Conservation (phyloP, 1,140 invertebrate genomes). For the Caenorhabditis latens region DNA sequence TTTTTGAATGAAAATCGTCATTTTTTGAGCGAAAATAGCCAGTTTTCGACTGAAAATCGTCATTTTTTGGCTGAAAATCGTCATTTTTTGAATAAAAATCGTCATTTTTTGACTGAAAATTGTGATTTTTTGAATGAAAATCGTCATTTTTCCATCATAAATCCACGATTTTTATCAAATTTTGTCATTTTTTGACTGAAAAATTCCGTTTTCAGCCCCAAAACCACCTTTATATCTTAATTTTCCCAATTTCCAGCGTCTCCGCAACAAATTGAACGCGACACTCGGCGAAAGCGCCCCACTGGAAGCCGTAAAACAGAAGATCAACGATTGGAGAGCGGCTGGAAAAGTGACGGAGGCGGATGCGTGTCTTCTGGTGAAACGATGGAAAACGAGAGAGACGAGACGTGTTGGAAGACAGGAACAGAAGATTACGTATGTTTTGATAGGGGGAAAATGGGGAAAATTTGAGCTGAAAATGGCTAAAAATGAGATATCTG, state of each 20-base stretch:
- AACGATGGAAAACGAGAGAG: slow-evolving; percentile 66
- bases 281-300: slow-evolving; percentile 4
- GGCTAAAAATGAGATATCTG: too few species aligned
- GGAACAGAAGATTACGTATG: slow-evolving; percentile 57
- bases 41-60: too few species aligned
- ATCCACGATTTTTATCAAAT: not conserved
- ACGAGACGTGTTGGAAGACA: slow-evolving; percentile 58
- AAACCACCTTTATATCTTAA: too few species aligned
- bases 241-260: not conserved
- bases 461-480: too few species aligned
- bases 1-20: too few species aligned
- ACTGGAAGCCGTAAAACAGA: slow-evolving; percentile 33
- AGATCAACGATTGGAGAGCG: slow-evolving; percentile 29
- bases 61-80: too few species aligned
- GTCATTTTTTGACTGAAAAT: too few species aligned
- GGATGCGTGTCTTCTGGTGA: slow-evolving; percentile 55
- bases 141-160: not conserved
- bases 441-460: not conserved
- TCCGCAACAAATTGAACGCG: slow-evolving; percentile 10
- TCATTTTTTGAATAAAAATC: too few species aligned
- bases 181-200: not conserved
- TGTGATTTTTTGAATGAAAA: too few species aligned
- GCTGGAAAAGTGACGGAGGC: slow-evolving; percentile 53
- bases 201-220: not conserved
- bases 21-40: too few species aligned